Base-by-base conservation (phyloP, 2,888 invertebrate species). In the Patella caerulea region DNA sequence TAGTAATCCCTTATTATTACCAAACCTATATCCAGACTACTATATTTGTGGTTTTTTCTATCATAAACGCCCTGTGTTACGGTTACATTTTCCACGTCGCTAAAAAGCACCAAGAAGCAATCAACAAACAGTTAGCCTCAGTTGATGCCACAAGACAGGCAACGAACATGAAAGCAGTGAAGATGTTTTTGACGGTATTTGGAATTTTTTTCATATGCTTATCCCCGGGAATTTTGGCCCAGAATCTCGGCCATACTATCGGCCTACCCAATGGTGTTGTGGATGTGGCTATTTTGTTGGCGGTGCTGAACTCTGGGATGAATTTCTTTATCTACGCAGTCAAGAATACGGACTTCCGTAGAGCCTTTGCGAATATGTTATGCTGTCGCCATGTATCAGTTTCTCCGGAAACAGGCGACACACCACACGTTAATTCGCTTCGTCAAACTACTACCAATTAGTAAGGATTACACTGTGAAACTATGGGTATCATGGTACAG, bases 261-360 rank as follows among this genome's bases (percentile, higher is more conserved):
- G 78, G 77, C 15, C 75, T 80, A 24, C 56, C 72, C 0, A 71
- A 73, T 29, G 52, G 59, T 14, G 71, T 54, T 17, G 54, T 79
- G 19, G 56, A 72, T n/a, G 74, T 80, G 34, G 45, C 71, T 3
- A 56, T 81, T 5, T 45, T 77, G 17, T 5, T 76, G 0, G 82
- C 77, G 12, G 65, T 82, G 12, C 53, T 76, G n/a, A 81, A 81
- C 69, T 82, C 82, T 12, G 80, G 78, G 2, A 75, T 77, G 54
- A 82, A 82, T 71, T 80, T 78, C 55, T n/a, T 79, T 29, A 79
- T 82, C n/a, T 74, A 81, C 34, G 79, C 77, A 1, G 55, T 65
- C 17, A 77, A 75, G 73, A 82, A 80, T 56, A 73, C 34, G 19
- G 78, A 78, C 19, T 82, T 82, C 56, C n/a, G 75, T n/a, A 9